Evolutionary conservation across 2,113 vertebrate species (phyloP).

Genomic region (Condylura cristata): DNA sequence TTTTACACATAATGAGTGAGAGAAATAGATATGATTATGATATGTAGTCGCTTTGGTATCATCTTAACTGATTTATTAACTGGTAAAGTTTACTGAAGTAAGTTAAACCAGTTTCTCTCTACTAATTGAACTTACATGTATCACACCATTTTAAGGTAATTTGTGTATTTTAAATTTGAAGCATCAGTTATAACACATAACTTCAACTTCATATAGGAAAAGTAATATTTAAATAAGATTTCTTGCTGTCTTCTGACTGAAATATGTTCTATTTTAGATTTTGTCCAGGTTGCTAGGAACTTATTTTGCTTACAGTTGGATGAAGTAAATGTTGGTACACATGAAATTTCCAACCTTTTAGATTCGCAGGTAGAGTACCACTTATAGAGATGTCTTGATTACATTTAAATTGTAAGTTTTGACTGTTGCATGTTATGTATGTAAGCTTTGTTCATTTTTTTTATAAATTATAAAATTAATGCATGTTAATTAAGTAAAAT

Average conservation of each 20-base stretch:
- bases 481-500: background rate
- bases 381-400: background rate
- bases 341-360: constrained; percentile 81
- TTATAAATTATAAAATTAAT: background rate
- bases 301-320: constrained; percentile 87
- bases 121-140: background rate
- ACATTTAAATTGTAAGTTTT: background rate
- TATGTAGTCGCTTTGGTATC: constrained; percentile 17
- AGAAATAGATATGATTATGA: background rate
- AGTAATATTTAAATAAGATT: constrained; percentile 12
- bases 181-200: background rate
- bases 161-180: background rate
- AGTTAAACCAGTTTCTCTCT: background rate
- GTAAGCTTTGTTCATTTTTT: background rate
- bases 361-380: constrained; percentile 83
- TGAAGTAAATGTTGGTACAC: constrained; percentile 71
- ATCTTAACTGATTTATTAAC: background rate
- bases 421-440: background rate
- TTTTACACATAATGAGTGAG: background rate
- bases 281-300: constrained; percentile 87
- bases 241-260: constrained; percentile 52
- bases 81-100: background rate
- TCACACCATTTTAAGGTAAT: constrained; percentile 35
- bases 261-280: constrained; percentile 86
- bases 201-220: constrained; percentile 18